Percentiles rank a stretch among this genome's conserved stretches.
phyloP scores from a whole-genome alignment of 2,797 vertebrate species.

The Limnodromus scolopaceus region DNA sequence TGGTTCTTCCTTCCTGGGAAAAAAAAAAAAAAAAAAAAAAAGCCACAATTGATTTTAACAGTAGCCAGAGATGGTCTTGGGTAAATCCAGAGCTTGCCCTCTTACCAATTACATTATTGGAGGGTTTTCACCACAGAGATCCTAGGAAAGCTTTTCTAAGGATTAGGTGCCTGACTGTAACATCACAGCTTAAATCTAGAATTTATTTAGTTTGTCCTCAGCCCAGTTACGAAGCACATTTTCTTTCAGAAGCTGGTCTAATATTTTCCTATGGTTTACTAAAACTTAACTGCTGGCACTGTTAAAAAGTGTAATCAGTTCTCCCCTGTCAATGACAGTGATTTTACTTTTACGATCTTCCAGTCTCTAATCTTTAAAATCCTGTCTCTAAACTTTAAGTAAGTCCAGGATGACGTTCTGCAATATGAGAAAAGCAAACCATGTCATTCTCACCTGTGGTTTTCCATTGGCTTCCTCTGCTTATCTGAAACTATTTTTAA shows the following conservation, averaged over 20 bases:
- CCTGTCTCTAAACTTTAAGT: slow-evolving; percentile 10
- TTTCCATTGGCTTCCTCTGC: background rate
- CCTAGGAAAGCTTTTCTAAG: background rate
- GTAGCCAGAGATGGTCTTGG: background rate
- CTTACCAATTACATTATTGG: background rate
- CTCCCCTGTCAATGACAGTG: background rate
- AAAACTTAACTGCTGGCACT: slow-evolving; percentile 2
- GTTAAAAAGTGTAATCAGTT: slow-evolving; percentile 39
- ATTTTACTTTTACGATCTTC: slow-evolving; percentile 37
- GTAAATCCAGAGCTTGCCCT: background rate
- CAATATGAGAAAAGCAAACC: background rate
- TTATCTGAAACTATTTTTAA: background rate
- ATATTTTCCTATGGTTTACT: slow-evolving; percentile 13
- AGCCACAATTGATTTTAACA: accelerated
- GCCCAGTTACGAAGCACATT: background rate
- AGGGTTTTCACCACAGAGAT: background rate
- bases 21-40: background rate
- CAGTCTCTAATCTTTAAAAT: background rate
- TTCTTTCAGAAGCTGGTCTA: background rate
- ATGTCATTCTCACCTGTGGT: background rate
- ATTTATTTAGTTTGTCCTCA: background rate
- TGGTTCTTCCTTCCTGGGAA: background rate
- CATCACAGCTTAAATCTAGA: background rate
- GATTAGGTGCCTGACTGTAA: background rate
- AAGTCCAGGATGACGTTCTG: background rate